Evolutionary conservation across 2,113 vertebrate species (phyloP), one percentile per base, ranked within the genome.

Genomic region (Chauna torquata): DNA sequence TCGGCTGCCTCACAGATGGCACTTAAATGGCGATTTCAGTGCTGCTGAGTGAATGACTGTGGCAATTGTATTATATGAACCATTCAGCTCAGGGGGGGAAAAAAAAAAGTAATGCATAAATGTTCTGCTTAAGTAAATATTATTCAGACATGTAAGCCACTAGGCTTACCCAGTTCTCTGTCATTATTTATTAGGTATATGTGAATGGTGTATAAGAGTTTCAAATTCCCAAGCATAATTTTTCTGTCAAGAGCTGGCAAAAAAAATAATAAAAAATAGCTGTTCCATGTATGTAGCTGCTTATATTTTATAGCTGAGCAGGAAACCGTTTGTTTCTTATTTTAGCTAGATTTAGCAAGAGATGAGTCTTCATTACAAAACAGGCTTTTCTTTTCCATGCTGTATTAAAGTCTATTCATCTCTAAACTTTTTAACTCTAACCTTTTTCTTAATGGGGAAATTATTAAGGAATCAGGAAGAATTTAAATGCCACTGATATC

Each of bases 1-100:
- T 94, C 82, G 86, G 97, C 96, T 95, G 96, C 96, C 96, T 98
- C 64, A 58, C 98, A 98, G 98, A 98, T 98, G 98, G 98, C 97
- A 96, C 90, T 96, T 70, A 98, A 98, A 98, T 82, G 93, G 97
- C 58, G 95, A 94, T 94, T 94, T 92, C 95, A 18, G 59, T 47
- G 92, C 69, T 90, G 92, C 93, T 93, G 96, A 86, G 96, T 97
- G 96, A 95, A 96, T 94, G 74, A 75, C 24, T 65, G 62, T 71
- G 71, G 85, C 71, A 92, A 93, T 97, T 97, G 92, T 96, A 83
- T 93, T 91, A 40, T 38, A 72, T 45, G 79, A 95, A 82, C 79
- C 23, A 76, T 87, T 97, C 94, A 96, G 90, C n/a, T 59, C 49
- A 59, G 49, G 68, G n/a, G n/a, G 22, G 59, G 32, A 50, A 70